Conservation (phyloP, 2,797 vertebrate genomes). For the Myioborus melanocephalus region DNA sequence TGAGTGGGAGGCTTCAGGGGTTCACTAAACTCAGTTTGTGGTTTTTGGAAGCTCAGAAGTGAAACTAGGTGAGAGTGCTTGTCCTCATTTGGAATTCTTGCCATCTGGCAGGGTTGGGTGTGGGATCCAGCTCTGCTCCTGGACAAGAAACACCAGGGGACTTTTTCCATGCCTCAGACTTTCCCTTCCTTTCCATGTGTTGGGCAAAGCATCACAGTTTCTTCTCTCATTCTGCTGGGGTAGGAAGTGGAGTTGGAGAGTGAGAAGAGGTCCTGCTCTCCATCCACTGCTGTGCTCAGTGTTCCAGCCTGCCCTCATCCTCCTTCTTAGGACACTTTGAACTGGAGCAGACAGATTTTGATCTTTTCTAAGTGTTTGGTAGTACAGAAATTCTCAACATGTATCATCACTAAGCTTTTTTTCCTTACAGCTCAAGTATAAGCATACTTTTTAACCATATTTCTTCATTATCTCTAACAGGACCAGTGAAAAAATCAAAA, state of each 20-base stretch:
- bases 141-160: background rate
- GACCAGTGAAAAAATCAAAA: conserved; percentile 43
- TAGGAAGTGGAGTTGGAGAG: background rate
- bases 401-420: background rate
- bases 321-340: background rate
- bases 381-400: background rate
- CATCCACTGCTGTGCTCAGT: background rate
- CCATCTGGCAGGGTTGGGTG: background rate
- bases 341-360: background rate
- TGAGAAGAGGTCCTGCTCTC: background rate
- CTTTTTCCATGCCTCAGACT: background rate
- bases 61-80: background rate
- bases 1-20: background rate
- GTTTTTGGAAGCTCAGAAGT: background rate
- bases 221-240: background rate
- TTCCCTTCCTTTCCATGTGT: background rate
- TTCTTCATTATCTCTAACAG: conserved; percentile 48
- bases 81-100: background rate
- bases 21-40: background rate
- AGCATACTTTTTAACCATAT: background rate
- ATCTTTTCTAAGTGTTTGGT: background rate
- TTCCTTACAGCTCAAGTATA: background rate
- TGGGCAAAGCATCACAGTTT: background rate
- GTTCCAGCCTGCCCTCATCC: background rate
- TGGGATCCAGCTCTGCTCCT: background rate